A percentile compares a stretch with the other conserved stretches of the same genome.
Evolutionary conservation across 2,113 vertebrate genomes (phyloP).

Genomic region (Oxyruncus cristatus): DNA sequence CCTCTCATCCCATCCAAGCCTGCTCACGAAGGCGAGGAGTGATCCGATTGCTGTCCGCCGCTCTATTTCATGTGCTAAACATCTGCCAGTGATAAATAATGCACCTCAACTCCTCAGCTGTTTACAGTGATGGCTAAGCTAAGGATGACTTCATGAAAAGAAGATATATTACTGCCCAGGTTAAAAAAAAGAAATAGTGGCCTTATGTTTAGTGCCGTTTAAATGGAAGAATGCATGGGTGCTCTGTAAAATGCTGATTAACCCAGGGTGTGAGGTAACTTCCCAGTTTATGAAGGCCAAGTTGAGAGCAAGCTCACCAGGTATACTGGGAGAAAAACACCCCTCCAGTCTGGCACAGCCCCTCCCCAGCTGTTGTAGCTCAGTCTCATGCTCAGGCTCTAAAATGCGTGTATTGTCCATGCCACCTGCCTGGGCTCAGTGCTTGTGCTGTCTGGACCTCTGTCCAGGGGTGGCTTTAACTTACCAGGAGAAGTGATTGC

Average conservation of each 20-base stretch:
- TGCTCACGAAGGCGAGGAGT: not conserved
- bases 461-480: not conserved
- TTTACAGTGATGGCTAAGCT: not conserved
- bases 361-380: not conserved
- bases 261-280: rapidly evolving
- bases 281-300: not conserved
- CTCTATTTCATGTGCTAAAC: not conserved
- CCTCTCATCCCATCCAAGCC: not conserved
- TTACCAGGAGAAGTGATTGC: not conserved
- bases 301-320: not conserved
- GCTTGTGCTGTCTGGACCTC: not conserved
- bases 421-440: rapidly evolving
- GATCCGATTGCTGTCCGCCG: not conserved
- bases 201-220: not conserved
- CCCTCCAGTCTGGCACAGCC: not conserved
- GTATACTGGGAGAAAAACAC: not conserved
- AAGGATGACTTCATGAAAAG: not conserved
- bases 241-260: not conserved
- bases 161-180: not conserved
- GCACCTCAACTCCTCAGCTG: not conserved
- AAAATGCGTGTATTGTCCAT: rapidly evolving
- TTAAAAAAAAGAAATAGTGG: not conserved
- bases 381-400: not conserved
- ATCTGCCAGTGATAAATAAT: not conserved
- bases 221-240: not conserved